These are phyloP conservation scores for Staurois parvus DNA, from an alignment of 2,797 vertebrate species.

Conservation along the genomic window DNA sequence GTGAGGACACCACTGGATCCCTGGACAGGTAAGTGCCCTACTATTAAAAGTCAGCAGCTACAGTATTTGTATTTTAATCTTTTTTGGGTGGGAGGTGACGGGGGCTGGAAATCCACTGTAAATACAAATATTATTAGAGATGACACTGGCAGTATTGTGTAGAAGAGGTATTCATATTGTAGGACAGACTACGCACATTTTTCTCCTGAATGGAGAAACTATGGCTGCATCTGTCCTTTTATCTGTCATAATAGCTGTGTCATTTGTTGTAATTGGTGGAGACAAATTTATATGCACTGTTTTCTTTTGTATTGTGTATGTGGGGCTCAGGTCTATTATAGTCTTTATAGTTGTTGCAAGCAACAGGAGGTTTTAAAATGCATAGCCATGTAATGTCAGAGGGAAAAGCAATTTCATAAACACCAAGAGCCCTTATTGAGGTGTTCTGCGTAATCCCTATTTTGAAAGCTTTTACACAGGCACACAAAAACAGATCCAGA, in stretches of 20 bases:
- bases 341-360: slow-evolving; percentile 38
- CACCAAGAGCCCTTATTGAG: neutral
- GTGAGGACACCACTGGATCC: too few relatives aligned
- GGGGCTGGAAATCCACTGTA: too few relatives aligned
- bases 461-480: neutral
- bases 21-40: too few relatives aligned
- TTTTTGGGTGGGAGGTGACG: too few relatives aligned
- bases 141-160: neutral
- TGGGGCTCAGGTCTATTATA: slow-evolving; percentile 19
- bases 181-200: neutral
- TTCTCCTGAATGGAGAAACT: neutral
- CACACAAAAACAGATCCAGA: neutral
- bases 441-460: neutral
- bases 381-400: slow-evolving; percentile 3
- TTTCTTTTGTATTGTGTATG: slow-evolving; percentile 15
- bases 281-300: neutral
- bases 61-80: too few relatives aligned
- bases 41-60: too few relatives aligned
- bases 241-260: slow-evolving; percentile 1
- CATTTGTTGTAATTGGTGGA: slow-evolving; percentile 28
- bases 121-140: neutral
- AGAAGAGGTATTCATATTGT: neutral
- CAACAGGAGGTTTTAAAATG: slow-evolving; percentile 29
- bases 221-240: neutral
- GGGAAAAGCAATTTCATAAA: slow-evolving; percentile 36